These are phyloP conservation scores for Macrotus californicus DNA, from an alignment of 2,113 vertebrate genomes.

Conservation along the genomic window DNA sequence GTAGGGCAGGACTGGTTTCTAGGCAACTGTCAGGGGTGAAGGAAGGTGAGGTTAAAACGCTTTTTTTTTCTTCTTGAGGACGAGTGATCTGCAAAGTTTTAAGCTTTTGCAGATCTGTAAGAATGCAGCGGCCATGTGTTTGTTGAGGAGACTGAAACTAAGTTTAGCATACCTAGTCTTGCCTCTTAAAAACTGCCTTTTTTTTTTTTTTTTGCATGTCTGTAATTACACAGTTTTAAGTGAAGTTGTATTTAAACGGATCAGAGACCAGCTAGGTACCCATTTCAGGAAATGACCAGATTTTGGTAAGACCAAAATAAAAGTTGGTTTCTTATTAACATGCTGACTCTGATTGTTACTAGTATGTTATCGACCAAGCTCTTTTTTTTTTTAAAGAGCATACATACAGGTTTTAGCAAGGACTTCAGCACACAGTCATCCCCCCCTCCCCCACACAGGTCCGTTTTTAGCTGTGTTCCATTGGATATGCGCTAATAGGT, in stretches of 20 bases:
- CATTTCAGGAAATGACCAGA: neutral
- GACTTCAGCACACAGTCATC: neutral
- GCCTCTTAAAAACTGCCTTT: neutral
- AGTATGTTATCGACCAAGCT: neutral
- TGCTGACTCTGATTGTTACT: neutral
- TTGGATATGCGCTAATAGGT: neutral
- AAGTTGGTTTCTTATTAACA: neutral
- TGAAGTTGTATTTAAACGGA: conserved; percentile 14
- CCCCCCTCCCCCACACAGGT: neutral
- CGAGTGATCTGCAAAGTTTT: conserved; percentile 34
- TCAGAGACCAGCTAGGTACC: neutral
- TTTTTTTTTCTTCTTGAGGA: neutral
- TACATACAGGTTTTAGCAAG: neutral
- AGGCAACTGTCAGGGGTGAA: conserved; percentile 77
- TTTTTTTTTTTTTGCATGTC: neutral
- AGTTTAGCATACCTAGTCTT: neutral
- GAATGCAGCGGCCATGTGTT: neutral
- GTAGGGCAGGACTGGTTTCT: conserved; percentile 77
- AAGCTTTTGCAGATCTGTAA: neutral
- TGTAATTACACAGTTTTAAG: neutral
- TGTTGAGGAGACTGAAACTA: neutral
- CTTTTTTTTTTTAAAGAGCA: neutral
- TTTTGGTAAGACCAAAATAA: conserved; percentile 21
- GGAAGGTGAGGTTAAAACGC: conserved; percentile 73
- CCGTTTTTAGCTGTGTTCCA: neutral